Conservation (phyloP, 2,888 invertebrate species). For the Cantharis lateralis region DNA sequence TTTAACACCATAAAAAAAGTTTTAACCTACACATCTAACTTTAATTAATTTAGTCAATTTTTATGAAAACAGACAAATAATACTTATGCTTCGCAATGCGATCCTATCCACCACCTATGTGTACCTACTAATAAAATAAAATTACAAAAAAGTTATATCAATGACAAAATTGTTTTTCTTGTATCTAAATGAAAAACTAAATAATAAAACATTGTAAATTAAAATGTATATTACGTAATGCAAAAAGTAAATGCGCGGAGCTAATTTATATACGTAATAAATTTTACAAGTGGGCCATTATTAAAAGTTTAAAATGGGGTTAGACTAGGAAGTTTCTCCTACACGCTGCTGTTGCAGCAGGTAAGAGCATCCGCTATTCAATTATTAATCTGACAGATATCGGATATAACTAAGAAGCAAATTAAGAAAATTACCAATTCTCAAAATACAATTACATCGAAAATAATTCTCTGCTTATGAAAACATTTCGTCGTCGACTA, state of each 20-base stretch:
- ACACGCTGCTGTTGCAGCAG: background rate
- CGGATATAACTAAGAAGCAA: background rate
- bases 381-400: background rate
- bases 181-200: background rate
- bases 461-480: background rate
- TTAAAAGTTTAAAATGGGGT: background rate
- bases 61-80: background rate
- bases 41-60: constrained; percentile 6
- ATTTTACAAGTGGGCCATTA: background rate
- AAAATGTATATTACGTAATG: background rate
- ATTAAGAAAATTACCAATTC: background rate
- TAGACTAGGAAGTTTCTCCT: background rate
- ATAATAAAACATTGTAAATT: background rate
- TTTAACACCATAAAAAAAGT: constrained; percentile 10
- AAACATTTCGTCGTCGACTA: background rate
- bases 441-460: background rate
- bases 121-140: no score
- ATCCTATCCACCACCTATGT: no score
- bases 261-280: background rate
- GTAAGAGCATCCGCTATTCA: background rate
- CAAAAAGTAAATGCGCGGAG: background rate
- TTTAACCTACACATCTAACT: constrained; percentile 8
- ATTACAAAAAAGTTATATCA: no score
- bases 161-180: background rate
- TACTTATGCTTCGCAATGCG: no score